These are phyloP conservation scores for Sorex maritimensis DNA, from an alignment of 2,797 vertebrate genomes.

Conservation along the genomic window DNA sequence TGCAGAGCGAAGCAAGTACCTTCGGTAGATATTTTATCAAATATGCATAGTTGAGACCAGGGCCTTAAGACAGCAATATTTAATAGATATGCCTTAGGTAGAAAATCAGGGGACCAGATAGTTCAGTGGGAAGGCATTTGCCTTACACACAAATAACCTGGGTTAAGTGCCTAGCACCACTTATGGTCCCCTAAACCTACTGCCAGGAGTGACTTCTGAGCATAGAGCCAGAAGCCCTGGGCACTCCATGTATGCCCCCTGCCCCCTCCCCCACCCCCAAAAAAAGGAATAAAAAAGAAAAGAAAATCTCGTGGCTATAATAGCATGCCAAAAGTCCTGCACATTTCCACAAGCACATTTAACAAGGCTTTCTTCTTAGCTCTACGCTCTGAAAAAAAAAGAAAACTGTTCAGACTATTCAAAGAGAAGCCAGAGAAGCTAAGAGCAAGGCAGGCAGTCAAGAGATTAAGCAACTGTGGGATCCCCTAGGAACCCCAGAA, in stretches of 20 bases:
- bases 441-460: not conserved
- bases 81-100: not conserved
- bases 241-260: too few species aligned
- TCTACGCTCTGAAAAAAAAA: not conserved
- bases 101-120: not conserved
- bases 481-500: not conserved
- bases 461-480: not conserved
- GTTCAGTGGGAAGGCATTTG: not conserved
- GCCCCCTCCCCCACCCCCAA: too few species aligned
- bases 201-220: too few species aligned
- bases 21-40: slow-evolving; percentile 18
- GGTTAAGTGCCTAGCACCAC: too few species aligned
- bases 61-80: not conserved
- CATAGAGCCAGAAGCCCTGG: too few species aligned
- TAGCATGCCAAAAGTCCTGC: not conserved
- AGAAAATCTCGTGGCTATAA: not conserved
- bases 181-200: too few species aligned
- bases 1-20: not conserved
- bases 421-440: slow-evolving; percentile 2
- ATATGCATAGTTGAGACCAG: slow-evolving; percentile 5
- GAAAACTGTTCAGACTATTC: not conserved
- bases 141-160: too few species aligned
- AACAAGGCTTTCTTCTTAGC: not conserved
- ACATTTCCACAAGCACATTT: slow-evolving; percentile 8
- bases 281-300: not conserved